Base-by-base conservation (phyloP, 2,113 vertebrate species). In the Merops nubicus region DNA sequence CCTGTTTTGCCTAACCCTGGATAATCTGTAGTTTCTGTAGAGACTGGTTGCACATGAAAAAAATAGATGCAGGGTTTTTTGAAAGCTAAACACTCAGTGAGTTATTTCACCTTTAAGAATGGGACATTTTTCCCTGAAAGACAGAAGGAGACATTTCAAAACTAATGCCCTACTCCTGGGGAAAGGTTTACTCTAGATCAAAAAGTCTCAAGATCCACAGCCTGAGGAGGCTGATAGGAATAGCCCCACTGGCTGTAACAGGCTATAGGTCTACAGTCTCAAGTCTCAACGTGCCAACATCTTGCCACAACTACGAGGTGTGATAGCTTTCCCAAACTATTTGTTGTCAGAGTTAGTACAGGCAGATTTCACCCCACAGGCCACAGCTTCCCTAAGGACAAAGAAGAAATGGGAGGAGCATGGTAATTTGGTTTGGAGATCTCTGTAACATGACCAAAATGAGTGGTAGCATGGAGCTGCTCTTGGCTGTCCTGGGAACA, bases 61-160 rank as follows among this genome's bases (percentile, higher is more conserved):
- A 64, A 79, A 2, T 31, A 89, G 56, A 54, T 72, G 22, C 12
- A 63, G 43, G 10, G 7, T 38, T 60, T 85, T 88, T 72, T 79
- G 59, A 72, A 90, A 53, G 48, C 53, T 85, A 88, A 51, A 85
- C 47, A 29, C 5, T 6, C 12, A 38, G 5, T 11, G 60, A 77
- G 47, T 89, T 77, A 74, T 63, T 89, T 95, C 73, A 89, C 45
- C 59, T 91, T 95, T 62, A 42, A 74, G 54, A 29, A 11, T 50
- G 10, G 48, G 29, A 15, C 22, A 10, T 19, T 29, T 40, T 26
- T 51, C 48, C 14, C 54, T 64, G 79, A 33, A 82, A 90, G 51
- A 43, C 67, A 72, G 63, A 51, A 83, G 60, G 21, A 59, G 67
- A 54, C 6, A 68, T 47, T 60, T 76, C 60, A 82, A 85, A 79